Conservation (phyloP, 2,888 invertebrate species). For the Cremastobaeus sp. region DNA sequence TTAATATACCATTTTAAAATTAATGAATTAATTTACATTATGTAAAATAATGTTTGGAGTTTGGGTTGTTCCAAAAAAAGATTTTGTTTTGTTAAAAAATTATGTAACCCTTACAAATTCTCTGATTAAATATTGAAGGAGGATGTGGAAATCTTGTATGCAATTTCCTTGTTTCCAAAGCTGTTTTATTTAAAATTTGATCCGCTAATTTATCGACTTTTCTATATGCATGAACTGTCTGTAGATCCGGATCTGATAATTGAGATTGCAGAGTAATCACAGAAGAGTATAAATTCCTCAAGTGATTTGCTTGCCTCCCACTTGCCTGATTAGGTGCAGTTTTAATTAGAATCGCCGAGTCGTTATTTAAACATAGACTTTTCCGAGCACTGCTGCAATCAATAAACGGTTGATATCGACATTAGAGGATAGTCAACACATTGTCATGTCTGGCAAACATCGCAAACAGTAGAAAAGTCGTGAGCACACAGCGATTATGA, state of each 20-base stretch:
- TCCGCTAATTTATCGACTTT: background rate
- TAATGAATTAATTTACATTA: no score
- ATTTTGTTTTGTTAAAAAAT: no score
- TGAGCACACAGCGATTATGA: background rate
- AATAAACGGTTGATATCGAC: background rate
- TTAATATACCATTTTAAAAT: no score
- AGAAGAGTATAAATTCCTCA: constrained; percentile 12
- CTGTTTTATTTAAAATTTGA: no score
- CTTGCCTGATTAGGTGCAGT: constrained; percentile 24
- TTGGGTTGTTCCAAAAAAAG: no score
- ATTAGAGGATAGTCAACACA: background rate
- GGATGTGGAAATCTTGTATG: no score
- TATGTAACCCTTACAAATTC: no score
- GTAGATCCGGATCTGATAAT: constrained; percentile 38
- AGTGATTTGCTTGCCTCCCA: constrained; percentile 21
- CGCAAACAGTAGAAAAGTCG: background rate
- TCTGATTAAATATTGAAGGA: no score
- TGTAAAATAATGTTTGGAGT: no score
- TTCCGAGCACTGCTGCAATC: constrained; percentile 12
- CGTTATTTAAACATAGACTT: constrained; percentile 34
- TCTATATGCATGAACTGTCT: background rate
- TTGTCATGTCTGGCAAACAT: background rate
- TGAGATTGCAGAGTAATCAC: constrained; percentile 28
- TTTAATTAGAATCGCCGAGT: constrained; percentile 35
- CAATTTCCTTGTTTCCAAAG: no score